Evolutionary conservation across 2,888 invertebrate genomes (phyloP).

Genomic region (Melolontha melolontha): DNA sequence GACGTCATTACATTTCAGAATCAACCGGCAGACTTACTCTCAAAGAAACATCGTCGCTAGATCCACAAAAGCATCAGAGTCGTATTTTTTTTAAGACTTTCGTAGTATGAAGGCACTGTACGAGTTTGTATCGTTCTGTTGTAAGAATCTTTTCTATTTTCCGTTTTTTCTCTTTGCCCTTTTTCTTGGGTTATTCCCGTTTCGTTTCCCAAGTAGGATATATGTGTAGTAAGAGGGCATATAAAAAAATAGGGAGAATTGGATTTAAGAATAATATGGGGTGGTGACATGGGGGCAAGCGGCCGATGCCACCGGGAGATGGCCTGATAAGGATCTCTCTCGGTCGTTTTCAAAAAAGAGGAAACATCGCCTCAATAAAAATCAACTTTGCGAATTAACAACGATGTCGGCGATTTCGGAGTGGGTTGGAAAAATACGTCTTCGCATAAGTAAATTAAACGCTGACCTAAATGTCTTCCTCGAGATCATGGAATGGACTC

Average conservation of each 20-base stretch:
- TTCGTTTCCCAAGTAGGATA: not conserved
- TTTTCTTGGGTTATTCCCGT: not conserved
- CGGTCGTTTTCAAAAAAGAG: constrained; percentile 40
- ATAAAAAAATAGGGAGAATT: constrained; percentile 38
- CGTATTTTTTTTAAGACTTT: constrained; percentile 53
- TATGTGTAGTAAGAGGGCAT: constrained; percentile 6
- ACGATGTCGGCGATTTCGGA: constrained; percentile 29
- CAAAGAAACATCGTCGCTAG: too few relatives aligned
- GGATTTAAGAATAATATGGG: constrained; percentile 35
- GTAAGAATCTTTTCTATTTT: not conserved
- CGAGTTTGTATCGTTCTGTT: constrained; percentile 15
- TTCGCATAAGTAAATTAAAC: constrained; percentile 43
- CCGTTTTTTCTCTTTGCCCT: not conserved
- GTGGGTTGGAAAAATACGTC: constrained; percentile 30
- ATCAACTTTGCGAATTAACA: constrained; percentile 45
- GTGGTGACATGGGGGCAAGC: constrained; percentile 7
- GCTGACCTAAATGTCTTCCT: constrained; percentile 40
- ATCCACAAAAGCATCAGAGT: not conserved
- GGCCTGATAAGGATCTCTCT: constrained; percentile 48
- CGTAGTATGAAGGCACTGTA: constrained; percentile 50
- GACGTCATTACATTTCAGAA: too few relatives aligned
- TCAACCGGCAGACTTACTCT: too few relatives aligned
- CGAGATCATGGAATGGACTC: not conserved
- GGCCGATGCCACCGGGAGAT: constrained; percentile 39
- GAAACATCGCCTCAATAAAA: constrained; percentile 44